Evolutionary conservation across 1,140 invertebrate species (phyloP).

Genomic region (Agrilus planipennis): DNA sequence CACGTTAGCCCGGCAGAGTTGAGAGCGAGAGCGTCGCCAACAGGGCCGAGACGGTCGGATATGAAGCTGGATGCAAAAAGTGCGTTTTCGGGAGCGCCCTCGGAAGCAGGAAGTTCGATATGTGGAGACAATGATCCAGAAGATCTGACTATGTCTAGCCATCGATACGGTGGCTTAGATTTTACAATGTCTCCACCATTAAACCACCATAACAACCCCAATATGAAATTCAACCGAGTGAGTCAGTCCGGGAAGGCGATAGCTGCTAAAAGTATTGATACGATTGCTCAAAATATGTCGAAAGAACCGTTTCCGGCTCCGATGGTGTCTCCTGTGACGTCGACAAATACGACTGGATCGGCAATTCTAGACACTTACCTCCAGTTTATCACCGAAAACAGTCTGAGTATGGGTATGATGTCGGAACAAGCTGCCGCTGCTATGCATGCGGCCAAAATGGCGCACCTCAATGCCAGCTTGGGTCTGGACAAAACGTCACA

Average conservation of each 20-base stretch:
- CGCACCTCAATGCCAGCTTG: constrained; percentile 56
- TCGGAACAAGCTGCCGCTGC: constrained; percentile 33
- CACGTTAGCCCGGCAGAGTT: constrained; percentile 75
- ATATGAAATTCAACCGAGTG: constrained; percentile 30
- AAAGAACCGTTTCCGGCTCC: constrained; percentile 42
- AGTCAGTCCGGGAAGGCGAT: constrained; percentile 43
- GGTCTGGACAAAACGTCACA: constrained; percentile 47
- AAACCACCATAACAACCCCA: constrained; percentile 22
- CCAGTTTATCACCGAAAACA: constrained; percentile 72
- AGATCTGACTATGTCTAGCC: constrained; percentile 55
- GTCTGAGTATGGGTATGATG: constrained; percentile 42
- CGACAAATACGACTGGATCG: constrained; percentile 47
- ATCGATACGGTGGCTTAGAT: constrained; percentile 33
- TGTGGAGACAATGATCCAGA: constrained; percentile 70
- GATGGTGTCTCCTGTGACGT: constrained; percentile 32
- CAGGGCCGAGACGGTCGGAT: constrained; percentile 64
- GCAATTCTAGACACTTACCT: constrained; percentile 73
- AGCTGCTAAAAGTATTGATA: constrained; percentile 50
- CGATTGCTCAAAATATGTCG: constrained; percentile 32
- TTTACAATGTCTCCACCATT: constrained; percentile 38
- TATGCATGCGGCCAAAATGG: constrained; percentile 45
- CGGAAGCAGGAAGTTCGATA: constrained; percentile 54
- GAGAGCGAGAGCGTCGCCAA: constrained; percentile 67
- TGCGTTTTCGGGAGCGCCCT: constrained; percentile 43
- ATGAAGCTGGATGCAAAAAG: constrained; percentile 58